Conservation (phyloP, 2,113 vertebrate species). For the Caranx melampygus region DNA sequence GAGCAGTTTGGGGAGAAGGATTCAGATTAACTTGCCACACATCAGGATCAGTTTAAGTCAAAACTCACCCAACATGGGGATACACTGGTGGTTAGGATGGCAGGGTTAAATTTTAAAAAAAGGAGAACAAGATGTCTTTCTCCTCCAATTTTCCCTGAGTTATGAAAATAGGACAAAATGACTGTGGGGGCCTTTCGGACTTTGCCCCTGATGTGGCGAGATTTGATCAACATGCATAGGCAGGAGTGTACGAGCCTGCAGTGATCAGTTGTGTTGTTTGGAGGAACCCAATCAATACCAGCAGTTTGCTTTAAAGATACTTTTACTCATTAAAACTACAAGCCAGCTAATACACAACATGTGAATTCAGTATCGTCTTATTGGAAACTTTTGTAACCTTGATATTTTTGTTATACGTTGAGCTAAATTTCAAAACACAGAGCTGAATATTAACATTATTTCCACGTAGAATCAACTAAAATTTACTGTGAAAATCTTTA, state of each 20-base stretch:
- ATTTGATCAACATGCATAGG: conserved; percentile 33
- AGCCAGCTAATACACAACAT: too few relatives aligned
- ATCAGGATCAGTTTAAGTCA: conserved; percentile 77
- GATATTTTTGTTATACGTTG: too few relatives aligned
- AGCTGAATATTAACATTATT: too few relatives aligned
- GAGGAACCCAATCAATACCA: conserved; percentile 46
- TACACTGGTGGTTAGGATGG: conserved; percentile 41
- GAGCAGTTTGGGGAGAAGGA: conserved; percentile 65
- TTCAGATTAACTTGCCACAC: conserved; percentile 75
- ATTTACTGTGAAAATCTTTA: too few relatives aligned
- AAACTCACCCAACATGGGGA: conserved; percentile 51
- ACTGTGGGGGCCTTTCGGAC: conserved; percentile 34
- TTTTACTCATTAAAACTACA: conserved; percentile 25
- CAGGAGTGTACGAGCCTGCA: conserved; percentile 9
- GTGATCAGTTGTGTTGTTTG: conserved; percentile 28
- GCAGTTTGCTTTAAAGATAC: conserved; percentile 51
- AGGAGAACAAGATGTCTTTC: conserved; percentile 74
- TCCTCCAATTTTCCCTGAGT: conserved; percentile 64
- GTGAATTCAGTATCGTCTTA: too few relatives aligned
- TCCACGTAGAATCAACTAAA: too few relatives aligned
- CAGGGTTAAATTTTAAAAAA: conserved; percentile 28
- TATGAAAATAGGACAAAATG: conserved; percentile 57
- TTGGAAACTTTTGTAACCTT: too few relatives aligned
- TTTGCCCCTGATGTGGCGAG: conserved; percentile 57
- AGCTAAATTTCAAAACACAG: too few relatives aligned